These are phyloP conservation scores for Bombus ignitus DNA, from an alignment of 1,140 invertebrate genomes.

Conservation along the genomic window DNA sequence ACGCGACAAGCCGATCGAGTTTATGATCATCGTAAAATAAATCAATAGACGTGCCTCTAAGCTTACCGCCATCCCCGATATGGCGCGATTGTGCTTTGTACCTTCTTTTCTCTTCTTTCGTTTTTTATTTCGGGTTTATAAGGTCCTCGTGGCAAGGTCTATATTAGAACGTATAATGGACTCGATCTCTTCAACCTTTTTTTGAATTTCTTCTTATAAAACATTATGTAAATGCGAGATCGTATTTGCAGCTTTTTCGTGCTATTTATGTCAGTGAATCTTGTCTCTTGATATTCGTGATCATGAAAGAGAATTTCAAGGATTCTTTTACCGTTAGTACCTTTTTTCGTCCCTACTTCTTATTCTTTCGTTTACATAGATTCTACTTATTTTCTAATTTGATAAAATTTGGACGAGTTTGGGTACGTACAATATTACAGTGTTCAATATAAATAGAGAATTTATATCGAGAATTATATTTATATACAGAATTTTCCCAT, in stretches of 20 bases:
- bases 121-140: background rate
- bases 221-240: background rate
- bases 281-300: too few relatives aligned
- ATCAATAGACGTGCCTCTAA: conserved; percentile 48
- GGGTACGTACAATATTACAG: too few relatives aligned
- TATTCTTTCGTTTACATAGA: too few relatives aligned
- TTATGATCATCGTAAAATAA: conserved; percentile 69
- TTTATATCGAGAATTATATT: too few relatives aligned
- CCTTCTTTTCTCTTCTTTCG: too few relatives aligned
- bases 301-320: too few relatives aligned
- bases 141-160: background rate
- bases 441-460: too few relatives aligned
- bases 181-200: background rate
- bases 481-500: too few relatives aligned
- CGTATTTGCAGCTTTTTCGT: background rate
- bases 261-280: background rate
- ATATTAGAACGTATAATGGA: background rate
- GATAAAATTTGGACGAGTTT: too few relatives aligned
- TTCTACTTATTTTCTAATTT: too few relatives aligned
- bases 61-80: background rate
- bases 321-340: too few relatives aligned
- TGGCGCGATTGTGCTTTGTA: background rate
- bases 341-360: too few relatives aligned
- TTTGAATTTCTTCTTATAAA: background rate
- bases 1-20: conserved; percentile 54